A percentile compares a stretch with the other conserved stretches of the same genome.
phyloP scores from a whole-genome alignment of 2,113 vertebrate species.

The Excalfactoria chinensis region DNA sequence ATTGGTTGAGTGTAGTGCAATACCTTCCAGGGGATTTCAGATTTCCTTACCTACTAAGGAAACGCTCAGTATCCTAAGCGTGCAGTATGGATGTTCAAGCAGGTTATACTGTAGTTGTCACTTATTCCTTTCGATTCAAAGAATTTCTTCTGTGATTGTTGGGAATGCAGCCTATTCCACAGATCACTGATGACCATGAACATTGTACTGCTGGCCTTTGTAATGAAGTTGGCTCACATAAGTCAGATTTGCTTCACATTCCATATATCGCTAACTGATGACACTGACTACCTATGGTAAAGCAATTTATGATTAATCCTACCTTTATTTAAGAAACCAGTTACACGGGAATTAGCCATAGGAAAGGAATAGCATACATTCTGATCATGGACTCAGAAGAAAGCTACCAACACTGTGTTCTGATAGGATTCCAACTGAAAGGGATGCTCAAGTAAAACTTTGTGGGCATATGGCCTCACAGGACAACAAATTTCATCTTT shows the following conservation, averaged over 20 bases:
- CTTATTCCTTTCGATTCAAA: not conserved
- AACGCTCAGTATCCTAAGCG: not conserved
- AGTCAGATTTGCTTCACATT: not conserved
- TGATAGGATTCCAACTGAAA: not conserved
- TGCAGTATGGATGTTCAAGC: not conserved
- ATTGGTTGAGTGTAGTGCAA: not conserved
- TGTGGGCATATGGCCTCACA: rapidly evolving
- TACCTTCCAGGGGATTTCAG: not conserved
- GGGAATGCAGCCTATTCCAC: not conserved
- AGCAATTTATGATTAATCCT: not conserved
- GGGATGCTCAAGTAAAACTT: not conserved
- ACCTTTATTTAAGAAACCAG: not conserved
- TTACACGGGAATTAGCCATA: not conserved
- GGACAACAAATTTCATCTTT: not conserved
- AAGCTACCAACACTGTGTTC: not conserved
- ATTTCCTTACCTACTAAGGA: not conserved
- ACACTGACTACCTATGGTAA: not conserved
- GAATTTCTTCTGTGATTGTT: not conserved
- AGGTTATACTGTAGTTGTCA: not conserved
- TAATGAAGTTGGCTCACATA: not conserved
- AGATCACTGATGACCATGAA: not conserved
- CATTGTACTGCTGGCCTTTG: not conserved
- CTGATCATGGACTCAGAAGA: not conserved
- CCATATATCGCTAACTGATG: not conserved
- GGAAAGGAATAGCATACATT: not conserved